Conservation (phyloP, 92 coral and sea anemone genomes). For the Actinernus sp. region DNA sequence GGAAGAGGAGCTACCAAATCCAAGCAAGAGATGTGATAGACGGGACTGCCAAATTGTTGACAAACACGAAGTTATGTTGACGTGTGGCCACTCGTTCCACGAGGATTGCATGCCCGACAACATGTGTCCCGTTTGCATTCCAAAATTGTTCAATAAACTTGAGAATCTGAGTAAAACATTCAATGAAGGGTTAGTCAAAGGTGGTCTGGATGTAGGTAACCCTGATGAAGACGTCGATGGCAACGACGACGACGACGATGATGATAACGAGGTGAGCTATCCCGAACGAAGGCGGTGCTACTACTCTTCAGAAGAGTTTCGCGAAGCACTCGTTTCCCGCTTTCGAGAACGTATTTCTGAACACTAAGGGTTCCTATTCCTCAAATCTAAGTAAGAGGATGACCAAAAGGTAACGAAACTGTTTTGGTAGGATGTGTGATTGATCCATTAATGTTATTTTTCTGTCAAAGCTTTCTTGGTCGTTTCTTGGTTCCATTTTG, state of each 20-base stretch:
- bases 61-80: slow-evolving; percentile 3
- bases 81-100: slow-evolving; percentile 58
- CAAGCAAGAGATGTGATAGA: slow-evolving; percentile 13
- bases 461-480: no score
- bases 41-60: not conserved
- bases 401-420: no score
- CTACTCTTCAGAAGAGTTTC: no score
- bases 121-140: slow-evolving; percentile 29
- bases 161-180: slow-evolving; percentile 10
- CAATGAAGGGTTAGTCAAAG: slow-evolving; percentile 13
- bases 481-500: no score
- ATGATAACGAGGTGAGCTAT: slow-evolving; percentile 1
- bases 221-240: slow-evolving; percentile 12
- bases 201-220: slow-evolving; percentile 2
- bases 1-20: slow-evolving; percentile 28
- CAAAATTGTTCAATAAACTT: slow-evolving; percentile 6
- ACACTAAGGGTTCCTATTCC: no score
- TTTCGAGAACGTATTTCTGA: no score
- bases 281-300: no score
- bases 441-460: no score
- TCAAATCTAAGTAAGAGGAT: no score
- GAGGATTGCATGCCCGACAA: slow-evolving; percentile 2
- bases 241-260: slow-evolving; percentile 28
- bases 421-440: no score
- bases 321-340: no score